Base-by-base conservation (phyloP, 1,140 invertebrate genomes). In the Drosophila kanapiae region DNA sequence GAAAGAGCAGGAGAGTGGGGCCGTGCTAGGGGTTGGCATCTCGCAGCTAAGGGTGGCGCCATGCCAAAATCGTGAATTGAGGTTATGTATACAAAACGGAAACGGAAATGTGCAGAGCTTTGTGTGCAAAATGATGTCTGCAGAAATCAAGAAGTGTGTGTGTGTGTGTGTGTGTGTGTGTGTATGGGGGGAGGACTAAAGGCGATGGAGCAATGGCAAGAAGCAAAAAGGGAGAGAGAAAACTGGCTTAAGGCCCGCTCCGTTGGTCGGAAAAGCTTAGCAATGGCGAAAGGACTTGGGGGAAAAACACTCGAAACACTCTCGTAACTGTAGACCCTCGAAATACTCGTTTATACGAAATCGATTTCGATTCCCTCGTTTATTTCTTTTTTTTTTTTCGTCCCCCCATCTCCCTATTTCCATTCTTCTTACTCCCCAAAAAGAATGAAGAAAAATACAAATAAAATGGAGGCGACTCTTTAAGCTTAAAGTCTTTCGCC, bases 41-140 rank as follows among this genome's bases (percentile, higher is more conserved):
- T 56, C 33, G 33, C 74, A 67, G 51, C 78, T 77, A 78, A 70
- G 64, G 65, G 75, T 78, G 43, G 83, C 80, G 82, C 78, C 77
- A 60, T 71, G 82, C 75, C 82, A 84, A 84, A 84, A 84, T 85
- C 38, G 84, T 88, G 84, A 88, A 87, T 88, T 87, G 84, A 87
- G 84, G 84, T 84, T 87, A 88, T 87, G 84, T 87, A 88, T 87
- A 87, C 84, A 87, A 87, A 88, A 88, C 80, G 84, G 84, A 87
- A 87, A 87, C 84, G 84, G 84, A 87, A 88, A 88, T 85, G 84
- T 88, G 84, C 81, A 78, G 74, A 81, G 85, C 77, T 90, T 80
- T 90, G 80, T 75, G 82, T 82, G 80, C 84, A 85, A 87, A 86
- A 86, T 82, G 75, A 86, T 79, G 79, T 87, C 75, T 82, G 75